Base-by-base conservation (phyloP, 2,113 vertebrate genomes). In the Phoxinus phoxinus region DNA sequence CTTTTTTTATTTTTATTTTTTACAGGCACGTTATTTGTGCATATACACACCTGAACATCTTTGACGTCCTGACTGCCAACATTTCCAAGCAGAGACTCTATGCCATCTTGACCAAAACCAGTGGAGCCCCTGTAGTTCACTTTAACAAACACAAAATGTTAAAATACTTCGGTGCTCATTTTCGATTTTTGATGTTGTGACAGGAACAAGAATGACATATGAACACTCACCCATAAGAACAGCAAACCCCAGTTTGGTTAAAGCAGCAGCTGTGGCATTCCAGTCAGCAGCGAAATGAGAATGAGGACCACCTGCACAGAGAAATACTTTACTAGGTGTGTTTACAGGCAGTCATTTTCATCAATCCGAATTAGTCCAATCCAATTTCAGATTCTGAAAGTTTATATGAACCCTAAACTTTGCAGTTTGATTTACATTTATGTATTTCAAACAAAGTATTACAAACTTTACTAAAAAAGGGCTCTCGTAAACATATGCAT, bases 71-170 rank as follows among this genome's bases (percentile, higher is more conserved):
- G 96, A 77, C 87, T 91, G 51, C 96, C 97, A 17, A 96, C 91
- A 0, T n/a, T 93, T 82, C 95, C 93, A 3, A 95, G 93, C 63
- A 97, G 93, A 65, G 95, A 96, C 74, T 88, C 89, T 74, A 97
- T 95, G 90, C 93, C 91, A 88, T 96, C 94, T 90, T 97, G 96
- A 6, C 97, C 96, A 0, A 96, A 96, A 53, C 96, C 96, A 53
- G 94, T 94, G 63, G 96, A 97, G 67, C 96, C 96, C 0, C 95
- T 90, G 74, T 96, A 97, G 89, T 97, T 97, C 84, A 97, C 96
- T 97, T 88, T 71, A 63, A 88, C 56, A 71, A n/a, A n/a, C 8
- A 88, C 15, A 84, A 6, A 35, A 6, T 27, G 13, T 56, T 23
- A 23, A 56, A 56, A 86, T 23, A 77, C 51, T 59, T 46, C 4